Evolutionary conservation across 2,113 vertebrate species (phyloP), one percentile per base, ranked within the genome.

Genomic region (Grammomys dolichurus): DNA sequence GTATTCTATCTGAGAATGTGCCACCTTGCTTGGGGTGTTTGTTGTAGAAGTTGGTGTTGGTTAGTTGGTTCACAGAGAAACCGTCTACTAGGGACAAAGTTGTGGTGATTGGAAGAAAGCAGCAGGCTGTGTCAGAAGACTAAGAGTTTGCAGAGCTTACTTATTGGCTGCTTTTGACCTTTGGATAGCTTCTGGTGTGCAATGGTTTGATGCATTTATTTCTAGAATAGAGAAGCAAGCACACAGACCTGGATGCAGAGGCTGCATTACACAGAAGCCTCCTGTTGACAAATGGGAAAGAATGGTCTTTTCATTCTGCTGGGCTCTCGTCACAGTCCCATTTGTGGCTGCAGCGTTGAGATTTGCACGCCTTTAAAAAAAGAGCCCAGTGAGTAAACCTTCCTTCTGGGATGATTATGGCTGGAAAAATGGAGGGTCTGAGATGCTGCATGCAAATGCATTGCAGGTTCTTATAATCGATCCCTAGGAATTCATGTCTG

Each of bases 401-500:
- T 97, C 3, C 0, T 85, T 97, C 96, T 88, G 13, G 70, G 97
- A 95, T 89, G 89, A 96, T 97, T 97, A 95, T 91, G 94, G 89
- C 89, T 84, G 87, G 96, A 98, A 97, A 95, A 96, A 97, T 95
- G 91, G 78, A 95, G 97, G 90, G 95, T 98, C 94, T 96, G 97
- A 97, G 95, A 85, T 78, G 95, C 56, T 48, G 96, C 97, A 88
- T 69, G 93, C 95, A 97, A 96, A 98, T 97, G 88, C 90, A 96
- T 97, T 96, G 97, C 97, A 96, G 97, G 95, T 97, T 85, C 98
- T 96, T 97, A 88, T 96, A 98, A 98, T 97, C 90, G 87, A 98
- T 98, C 98, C 98, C 97, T 88, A 98, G 98, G 97, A 98, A 98
- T 98, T 97, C 97, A 89, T 97, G 97, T 98, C 96, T 98, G 94